Conservation (phyloP, 2,113 vertebrate species). For the Orycteropus afer region DNA sequence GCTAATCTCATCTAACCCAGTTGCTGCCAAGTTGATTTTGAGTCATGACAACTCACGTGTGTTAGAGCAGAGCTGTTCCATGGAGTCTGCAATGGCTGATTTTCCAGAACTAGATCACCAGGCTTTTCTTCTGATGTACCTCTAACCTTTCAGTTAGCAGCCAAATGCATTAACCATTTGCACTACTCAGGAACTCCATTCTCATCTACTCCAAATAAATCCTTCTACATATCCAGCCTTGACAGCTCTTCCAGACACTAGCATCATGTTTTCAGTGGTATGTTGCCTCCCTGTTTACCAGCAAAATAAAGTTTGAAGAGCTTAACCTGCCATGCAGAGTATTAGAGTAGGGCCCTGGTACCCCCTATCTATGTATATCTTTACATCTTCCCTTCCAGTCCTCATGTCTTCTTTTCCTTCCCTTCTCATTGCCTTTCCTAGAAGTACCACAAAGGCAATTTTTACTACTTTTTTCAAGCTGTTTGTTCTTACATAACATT, state of each 20-base stretch:
- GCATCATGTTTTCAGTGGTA: background rate
- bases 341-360: too few species aligned
- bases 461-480: background rate
- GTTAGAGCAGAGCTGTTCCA: too few species aligned
- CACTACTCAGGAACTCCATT: background rate
- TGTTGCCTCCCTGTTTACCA: background rate
- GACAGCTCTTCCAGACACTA: background rate
- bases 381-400: background rate
- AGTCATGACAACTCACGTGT: too few species aligned
- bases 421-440: background rate
- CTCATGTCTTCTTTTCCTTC: background rate
- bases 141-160: background rate
- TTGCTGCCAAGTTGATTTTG: background rate
- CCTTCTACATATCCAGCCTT: background rate
- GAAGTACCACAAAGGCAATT: background rate
- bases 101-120: too few species aligned
- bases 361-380: background rate
- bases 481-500: background rate
- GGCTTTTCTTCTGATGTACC: too few species aligned
- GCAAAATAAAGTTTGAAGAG: background rate
- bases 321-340: background rate
- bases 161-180: background rate
- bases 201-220: background rate
- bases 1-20: background rate
- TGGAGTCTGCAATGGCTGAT: too few species aligned